These are phyloP conservation scores for Verasper variegatus DNA, from an alignment of 2,113 vertebrate species.

Conservation along the genomic window DNA sequence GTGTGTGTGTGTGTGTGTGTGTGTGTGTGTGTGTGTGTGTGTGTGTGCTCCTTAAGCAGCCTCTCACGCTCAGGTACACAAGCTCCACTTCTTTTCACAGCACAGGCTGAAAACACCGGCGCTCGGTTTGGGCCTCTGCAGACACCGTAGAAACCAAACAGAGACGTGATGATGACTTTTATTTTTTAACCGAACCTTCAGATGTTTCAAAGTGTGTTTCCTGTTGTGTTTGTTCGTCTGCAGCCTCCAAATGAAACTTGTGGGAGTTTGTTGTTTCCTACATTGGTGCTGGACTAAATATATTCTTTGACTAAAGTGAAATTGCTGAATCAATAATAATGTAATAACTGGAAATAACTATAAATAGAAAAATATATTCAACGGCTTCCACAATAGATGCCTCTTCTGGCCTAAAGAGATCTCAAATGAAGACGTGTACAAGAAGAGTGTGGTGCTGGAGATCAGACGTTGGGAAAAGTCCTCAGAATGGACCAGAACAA, in stretches of 20 bases:
- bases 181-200: no score
- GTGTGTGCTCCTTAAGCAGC: conserved; percentile 60
- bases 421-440: no score
- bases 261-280: not conserved
- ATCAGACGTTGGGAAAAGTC: no score
- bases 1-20: conserved; percentile 40
- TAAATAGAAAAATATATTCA: no score
- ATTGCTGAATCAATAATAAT: no score
- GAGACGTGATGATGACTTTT: no score
- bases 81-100: conserved; percentile 61
- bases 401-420: no score
- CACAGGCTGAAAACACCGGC: conserved; percentile 31
- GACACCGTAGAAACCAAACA: conserved; percentile 35
- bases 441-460: no score
- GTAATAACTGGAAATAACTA: no score
- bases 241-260: not conserved
- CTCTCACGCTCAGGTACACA: conserved; percentile 72
- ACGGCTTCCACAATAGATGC: no score
- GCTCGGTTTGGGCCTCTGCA: conserved; percentile 48
- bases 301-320: no score
- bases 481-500: no score
- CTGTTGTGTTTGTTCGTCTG: not conserved
- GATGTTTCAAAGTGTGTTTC: not conserved
- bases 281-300: not conserved
- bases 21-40: conserved; percentile 8